Conservation (phyloP, 2,888 invertebrate species). For the Spicauda simplicius region DNA sequence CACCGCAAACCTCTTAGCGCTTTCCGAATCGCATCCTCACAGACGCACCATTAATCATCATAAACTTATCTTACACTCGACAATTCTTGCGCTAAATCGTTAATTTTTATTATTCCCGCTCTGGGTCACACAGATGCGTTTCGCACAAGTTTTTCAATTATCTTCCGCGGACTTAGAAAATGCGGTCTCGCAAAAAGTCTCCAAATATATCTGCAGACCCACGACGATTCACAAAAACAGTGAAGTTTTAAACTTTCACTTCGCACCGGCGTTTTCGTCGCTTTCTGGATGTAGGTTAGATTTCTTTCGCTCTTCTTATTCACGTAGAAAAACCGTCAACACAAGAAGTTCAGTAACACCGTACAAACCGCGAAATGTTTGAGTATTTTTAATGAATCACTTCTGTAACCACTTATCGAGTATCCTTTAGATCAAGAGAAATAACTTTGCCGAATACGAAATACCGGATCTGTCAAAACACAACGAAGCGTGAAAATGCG, state of each 20-base stretch:
- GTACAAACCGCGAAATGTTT: slow-evolving; percentile 9
- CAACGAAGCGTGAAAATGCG: slow-evolving; percentile 64
- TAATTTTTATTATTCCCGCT: slow-evolving; percentile 68
- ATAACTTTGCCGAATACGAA: slow-evolving; percentile 40
- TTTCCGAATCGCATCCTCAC: slow-evolving; percentile 69
- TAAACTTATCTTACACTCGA: slow-evolving; percentile 48
- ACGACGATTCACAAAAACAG: slow-evolving; percentile 60
- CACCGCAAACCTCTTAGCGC: slow-evolving; percentile 55
- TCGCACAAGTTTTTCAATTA: slow-evolving; percentile 75
- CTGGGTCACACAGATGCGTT: slow-evolving; percentile 72
- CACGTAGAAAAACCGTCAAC: slow-evolving; percentile 53
- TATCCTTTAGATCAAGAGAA: slow-evolving; percentile 42
- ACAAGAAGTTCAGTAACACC: slow-evolving; percentile 48
- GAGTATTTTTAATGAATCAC: slow-evolving; percentile 9
- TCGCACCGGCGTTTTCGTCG: slow-evolving; percentile 60
- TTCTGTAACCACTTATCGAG: slow-evolving; percentile 24
- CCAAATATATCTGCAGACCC: slow-evolving; percentile 53
- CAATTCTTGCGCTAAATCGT: slow-evolving; percentile 69
- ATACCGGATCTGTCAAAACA: slow-evolving; percentile 66
- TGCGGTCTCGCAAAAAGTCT: slow-evolving; percentile 45
- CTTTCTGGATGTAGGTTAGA: slow-evolving; percentile 71
- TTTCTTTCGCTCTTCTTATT: slow-evolving; percentile 49
- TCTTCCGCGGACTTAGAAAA: slow-evolving; percentile 55
- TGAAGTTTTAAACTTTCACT: slow-evolving; percentile 76
- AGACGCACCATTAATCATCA: slow-evolving; percentile 72